Evolutionary conservation across 1,140 invertebrate species (phyloP), one percentile per base, ranked within the genome.

Genomic region (Portunus trituberculatus): DNA sequence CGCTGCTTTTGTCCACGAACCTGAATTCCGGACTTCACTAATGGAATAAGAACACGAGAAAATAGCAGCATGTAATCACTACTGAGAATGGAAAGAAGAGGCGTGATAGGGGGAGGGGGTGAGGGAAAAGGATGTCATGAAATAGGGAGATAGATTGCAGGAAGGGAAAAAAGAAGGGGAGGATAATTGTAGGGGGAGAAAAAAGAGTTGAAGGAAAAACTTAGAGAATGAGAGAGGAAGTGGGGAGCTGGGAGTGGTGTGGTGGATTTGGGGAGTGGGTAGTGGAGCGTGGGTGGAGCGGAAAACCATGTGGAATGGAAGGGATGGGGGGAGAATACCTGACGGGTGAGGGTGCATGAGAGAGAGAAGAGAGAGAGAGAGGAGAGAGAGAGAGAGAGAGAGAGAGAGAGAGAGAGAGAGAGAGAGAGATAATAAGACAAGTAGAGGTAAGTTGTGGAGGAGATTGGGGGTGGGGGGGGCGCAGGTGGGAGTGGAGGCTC

Each of bases 381-480:
- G 28, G 48, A 3, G 29, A 29, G 28, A 52, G 28, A 29, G 46
- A n/a, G 89, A 91, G 48, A 91, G 89, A 59, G 48, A 46, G 89
- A 91, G 89, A 59, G 89, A 59, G 86, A 88, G 29, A 88, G 29
- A 88, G 86, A 88, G 89, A n/a, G 48, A 91, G 89, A 91, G 20
- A 48, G 89, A 31, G 28, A 29, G 46, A 12, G 46, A n/a, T 14
- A 46, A 59, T 10, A 67, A 39, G 52, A 67, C n/a, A 32, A 39
- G 59, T 28, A 92, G 16, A 90, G 88, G 48, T n/a, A 28, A 4
- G 88, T 90, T 16, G 88, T 16, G 25, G 87, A 12, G 88, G 86
- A 31, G 32, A 16, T 32, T 46, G 86, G 46, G 28, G 31, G 86
- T 25, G 28, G 31, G 39, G 39, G 39, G 6, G 39, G 39, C 39